These are phyloP conservation scores for Aphelinus certus DNA, from an alignment of 1,140 invertebrate species.

Conservation along the genomic window DNA sequence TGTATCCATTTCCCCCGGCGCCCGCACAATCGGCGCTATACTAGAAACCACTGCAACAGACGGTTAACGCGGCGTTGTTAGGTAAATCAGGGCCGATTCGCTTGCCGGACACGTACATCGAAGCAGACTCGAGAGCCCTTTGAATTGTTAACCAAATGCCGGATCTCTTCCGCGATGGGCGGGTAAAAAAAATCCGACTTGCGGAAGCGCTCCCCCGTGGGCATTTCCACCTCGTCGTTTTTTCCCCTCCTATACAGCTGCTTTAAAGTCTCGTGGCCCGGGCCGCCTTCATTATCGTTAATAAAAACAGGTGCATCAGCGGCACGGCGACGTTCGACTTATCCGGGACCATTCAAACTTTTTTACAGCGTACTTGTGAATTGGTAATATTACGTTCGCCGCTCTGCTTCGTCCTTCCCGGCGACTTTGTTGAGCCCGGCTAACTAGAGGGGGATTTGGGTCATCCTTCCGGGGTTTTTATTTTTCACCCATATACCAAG, in stretches of 20 bases:
- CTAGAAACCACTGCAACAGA: no score
- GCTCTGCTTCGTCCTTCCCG: no score
- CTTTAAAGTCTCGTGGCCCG: neutral
- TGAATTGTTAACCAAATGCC: neutral
- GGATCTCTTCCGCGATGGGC: neutral
- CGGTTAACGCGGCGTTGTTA: neutral
- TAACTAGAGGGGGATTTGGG: no score
- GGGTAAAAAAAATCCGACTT: neutral
- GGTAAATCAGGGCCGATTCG: slow-evolving; percentile 7
- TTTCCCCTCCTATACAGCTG: neutral
- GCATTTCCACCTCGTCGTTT: neutral
- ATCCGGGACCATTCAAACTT: neutral
- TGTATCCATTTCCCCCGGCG: no score
- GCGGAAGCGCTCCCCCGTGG: neutral
- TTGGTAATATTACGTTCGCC: slow-evolving; percentile 11
- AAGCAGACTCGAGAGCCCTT: neutral
- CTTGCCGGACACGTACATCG: neutral
- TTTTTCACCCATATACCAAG: no score
- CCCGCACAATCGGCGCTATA: no score
- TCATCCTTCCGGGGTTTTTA: no score
- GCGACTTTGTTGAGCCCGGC: no score
- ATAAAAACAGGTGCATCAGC: slow-evolving; percentile 18
- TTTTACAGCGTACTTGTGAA: slow-evolving; percentile 7
- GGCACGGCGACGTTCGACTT: neutral
- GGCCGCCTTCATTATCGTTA: slow-evolving; percentile 9